Evolutionary conservation across 2,113 vertebrate genomes (phyloP), one percentile per base, ranked within the genome.

Genomic region (Tychaedon coryphoeus): DNA sequence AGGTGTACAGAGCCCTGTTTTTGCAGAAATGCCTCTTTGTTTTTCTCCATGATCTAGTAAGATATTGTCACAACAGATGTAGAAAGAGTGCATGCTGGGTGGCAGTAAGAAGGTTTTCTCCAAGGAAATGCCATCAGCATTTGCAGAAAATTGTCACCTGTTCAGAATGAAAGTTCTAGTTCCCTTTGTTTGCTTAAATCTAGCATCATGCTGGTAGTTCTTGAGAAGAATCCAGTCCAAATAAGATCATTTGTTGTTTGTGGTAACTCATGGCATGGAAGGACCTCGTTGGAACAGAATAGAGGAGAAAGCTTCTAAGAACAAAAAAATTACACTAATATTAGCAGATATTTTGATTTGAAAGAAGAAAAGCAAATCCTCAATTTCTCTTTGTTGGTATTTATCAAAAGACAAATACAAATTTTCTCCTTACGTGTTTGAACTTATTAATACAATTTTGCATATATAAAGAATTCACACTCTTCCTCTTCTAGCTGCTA

Each of bases 111-210:
- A 70, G 75, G 26, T 48, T 90, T 96, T 79, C 71, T 86, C 66
- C 25, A 28, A 48, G n/a, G 57, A 95, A 95, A 88, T 62, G 71
- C 86, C 91, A 92, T n/a, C 64, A 50, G 19, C 69, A 82, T 90
- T 96, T 81, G 93, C 84, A 94, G 86, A 89, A 92, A 66, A 58
- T 24, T 38, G 91, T 93, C 72, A 85, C 72, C 45, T 90, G 45
- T 96, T 97, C 67, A 66, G 26, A 92, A 96, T 57, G 89, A 92
- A 94, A 94, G 60, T 71, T 93, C 89, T 57, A 82, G 87, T 95
- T 94, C 93, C 77, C 66, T 23, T 25, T 26, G 1, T 42, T 79
- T 70, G 22, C 45, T 82, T 91, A 36, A 77, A 92, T 57, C 89
- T 53, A 85, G 42, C 69, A 34, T 83, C 25, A 14, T 45, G 69